Evolutionary conservation across 2,113 vertebrate genomes (phyloP).

Genomic region (Myanophis thanlyinensis): DNA sequence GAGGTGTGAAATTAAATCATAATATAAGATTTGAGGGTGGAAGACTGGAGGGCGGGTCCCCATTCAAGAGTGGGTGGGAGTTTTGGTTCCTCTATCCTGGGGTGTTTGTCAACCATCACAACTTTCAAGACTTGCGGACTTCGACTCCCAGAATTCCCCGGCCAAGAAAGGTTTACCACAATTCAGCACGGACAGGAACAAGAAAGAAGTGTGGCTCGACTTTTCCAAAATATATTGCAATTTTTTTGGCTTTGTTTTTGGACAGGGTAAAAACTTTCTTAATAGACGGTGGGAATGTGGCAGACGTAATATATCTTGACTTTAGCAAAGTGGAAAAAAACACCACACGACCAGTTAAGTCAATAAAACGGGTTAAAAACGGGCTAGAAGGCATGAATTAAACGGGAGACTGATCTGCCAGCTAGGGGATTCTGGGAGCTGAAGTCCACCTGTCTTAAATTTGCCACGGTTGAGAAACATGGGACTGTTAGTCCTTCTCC

Average conservation of each 20-base stretch:
- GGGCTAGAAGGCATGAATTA: no score
- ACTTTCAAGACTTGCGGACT: no score
- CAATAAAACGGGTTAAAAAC: no score
- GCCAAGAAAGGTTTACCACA: no score
- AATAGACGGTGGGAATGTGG: neutral
- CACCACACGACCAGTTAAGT: no score
- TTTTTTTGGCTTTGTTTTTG: no score
- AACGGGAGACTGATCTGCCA: no score
- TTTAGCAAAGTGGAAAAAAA: neutral
- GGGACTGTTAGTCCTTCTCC: neutral
- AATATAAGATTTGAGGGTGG: neutral
- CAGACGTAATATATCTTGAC: neutral
- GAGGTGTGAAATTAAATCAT: neutral
- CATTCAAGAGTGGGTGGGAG: neutral
- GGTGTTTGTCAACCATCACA: no score
- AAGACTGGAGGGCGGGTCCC: neutral
- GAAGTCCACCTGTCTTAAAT: neutral
- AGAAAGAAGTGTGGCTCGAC: no score
- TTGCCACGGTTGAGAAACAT: neutral
- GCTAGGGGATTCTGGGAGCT: neutral
- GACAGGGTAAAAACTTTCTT: neutral
- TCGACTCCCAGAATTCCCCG: no score
- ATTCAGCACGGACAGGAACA: no score
- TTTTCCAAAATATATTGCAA: no score
- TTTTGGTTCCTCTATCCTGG: neutral